Conservation (phyloP, 2,113 vertebrate species). For the Plecotus auritus region DNA sequence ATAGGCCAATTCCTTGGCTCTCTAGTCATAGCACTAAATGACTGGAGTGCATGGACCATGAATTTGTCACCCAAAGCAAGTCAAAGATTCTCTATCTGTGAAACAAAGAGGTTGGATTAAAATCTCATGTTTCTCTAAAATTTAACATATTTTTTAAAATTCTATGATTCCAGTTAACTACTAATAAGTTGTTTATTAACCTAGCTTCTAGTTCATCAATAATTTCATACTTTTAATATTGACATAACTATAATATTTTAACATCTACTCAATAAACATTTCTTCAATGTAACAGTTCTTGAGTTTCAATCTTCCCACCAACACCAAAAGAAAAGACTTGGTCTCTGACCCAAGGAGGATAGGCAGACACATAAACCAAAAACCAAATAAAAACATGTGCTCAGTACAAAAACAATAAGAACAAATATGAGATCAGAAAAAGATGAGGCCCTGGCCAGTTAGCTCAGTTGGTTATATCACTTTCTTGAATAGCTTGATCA, state of each 20-base stretch:
- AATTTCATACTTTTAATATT: neutral
- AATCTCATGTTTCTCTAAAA: neutral
- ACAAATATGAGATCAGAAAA: neutral
- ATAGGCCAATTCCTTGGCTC: neutral
- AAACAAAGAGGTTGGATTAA: neutral
- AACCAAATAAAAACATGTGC: neutral
- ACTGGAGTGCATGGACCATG: neutral
- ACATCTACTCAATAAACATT: slow-evolving; percentile 8
- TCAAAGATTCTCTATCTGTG: neutral
- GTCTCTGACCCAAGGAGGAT: neutral
- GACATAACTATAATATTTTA: slow-evolving; percentile 2
- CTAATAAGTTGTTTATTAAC: neutral
- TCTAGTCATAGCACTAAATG: neutral
- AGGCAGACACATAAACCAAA: neutral
- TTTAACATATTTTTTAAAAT: neutral
- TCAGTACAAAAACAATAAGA: neutral
- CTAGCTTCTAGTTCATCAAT: neutral
- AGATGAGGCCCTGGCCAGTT: neutral
- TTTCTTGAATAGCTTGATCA: slow-evolving; percentile 39
- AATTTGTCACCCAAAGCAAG: neutral
- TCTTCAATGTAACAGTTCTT: neutral
- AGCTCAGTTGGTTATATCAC: neutral
- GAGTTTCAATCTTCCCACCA: neutral
- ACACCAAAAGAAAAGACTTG: neutral
- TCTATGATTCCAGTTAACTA: neutral